Base-by-base conservation (phyloP, 2,113 vertebrate genomes). In the Penelope pileata region DNA sequence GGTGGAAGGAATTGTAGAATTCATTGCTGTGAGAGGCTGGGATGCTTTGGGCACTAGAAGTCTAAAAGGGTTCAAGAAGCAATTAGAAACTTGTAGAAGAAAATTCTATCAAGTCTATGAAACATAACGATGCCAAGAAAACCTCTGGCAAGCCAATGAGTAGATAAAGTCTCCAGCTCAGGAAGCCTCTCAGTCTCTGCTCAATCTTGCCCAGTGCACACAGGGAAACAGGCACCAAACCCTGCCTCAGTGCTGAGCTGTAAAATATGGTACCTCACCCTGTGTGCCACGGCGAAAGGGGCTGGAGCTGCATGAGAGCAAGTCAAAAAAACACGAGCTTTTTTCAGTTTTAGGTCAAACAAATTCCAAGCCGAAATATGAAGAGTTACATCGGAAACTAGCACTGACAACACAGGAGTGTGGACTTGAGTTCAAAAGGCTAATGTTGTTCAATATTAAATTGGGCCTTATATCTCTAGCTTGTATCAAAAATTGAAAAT, bases 401-500 rank as follows among this genome's bases (percentile, higher is more conserved):
- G 59, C 17, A 68, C 16, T 63, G n/a, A 32, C 3, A 19, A 68
- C 54, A 51, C 30, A 86, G 34, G 23, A 78, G n/a, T 2, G 1
- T 22, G 47, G 47, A 29, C 47, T 88, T 78, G 22, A 51, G 80
- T 90, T 90, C 30, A 30, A 74, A 95, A 93, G 88, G 75, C 72
- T 80, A 22, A 75, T 77, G 42, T 56, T 78, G 50, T 60, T 93
- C 56, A 72, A 12, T 64, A 86, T 90, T 80, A 83, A 66, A 94
- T 40, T n/a, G 50, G 47, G 24, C 53, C 24, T 73, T 58, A 8
- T 68, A 91, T 86, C 91, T 86, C 88, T 42, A 60, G 77, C 86
- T 93, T 82, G 75, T 78, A 83, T 58, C 7, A 88, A 94, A 88
- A 90, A 72, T 12, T 72, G 90, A 90, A 92, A 91, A 84, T 88